Base-by-base conservation (phyloP, 2,888 invertebrate genomes). In the Leucophora obtusa region DNA sequence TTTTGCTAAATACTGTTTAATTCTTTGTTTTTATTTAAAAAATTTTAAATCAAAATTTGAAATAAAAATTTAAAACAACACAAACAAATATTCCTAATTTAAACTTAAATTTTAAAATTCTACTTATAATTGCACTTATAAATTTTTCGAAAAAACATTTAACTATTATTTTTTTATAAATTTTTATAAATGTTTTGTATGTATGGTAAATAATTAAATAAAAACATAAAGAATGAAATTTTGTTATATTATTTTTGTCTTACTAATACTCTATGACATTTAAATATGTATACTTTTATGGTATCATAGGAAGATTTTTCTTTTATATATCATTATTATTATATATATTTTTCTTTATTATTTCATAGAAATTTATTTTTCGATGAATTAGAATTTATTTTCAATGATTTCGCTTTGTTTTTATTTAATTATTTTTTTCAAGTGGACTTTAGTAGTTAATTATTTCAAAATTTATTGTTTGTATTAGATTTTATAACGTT, bases 91-190 rank as follows among this genome's bases (percentile, higher is more conserved):
- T n/a, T 53, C 5, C 28, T 70, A 17, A 17, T 38, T 58, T 58
- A 63, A 65, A 70, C 70, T 63, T 74, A 74, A 77, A 69, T 51
- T 56, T 74, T 70, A 68, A 78, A 74, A 63, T 70, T 60, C 78
- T 82, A 78, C 60, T 54, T 82, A 72, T 82, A 82, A 81, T 82
- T 82, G 82, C 82, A 79, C 78, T 82, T 79, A 75, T 72, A 79
- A 78, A 75, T 68, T 47, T 82, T 79, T 56, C 50, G 47, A 65
- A 54, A 74, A 59, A 66, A 65, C 51, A 71, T 66, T 65, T 66
- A 59, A 60, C 59, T 66, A 74, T 65, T 69, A 66, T 33, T 68
- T 17, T 54, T 65, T 17, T 21, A 62, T 50, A 69, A 38, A 47
- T 75, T 28, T 28, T 28, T 28, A 6, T 28, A 11, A 17, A 28